Percentiles rank a stretch among this genome's conserved stretches.
Conservation (phyloP, 2,888 invertebrate genomes). For the Petrophora chlorosata region DNA sequence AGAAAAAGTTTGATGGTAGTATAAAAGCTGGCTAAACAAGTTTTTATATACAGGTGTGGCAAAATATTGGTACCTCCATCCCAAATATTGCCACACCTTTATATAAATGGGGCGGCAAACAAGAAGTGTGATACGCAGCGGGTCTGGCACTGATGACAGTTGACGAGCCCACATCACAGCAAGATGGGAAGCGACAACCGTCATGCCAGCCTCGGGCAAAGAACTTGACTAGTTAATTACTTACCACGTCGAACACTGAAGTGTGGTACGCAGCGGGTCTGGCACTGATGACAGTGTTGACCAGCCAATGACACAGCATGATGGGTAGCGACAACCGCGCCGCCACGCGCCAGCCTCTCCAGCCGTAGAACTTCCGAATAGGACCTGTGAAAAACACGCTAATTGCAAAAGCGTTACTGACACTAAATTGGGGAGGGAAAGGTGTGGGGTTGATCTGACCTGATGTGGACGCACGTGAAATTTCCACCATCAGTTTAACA, state of each 20-base stretch:
- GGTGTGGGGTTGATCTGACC: too few relatives aligned
- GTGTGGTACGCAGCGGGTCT: constrained; percentile 16
- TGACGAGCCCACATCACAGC: constrained; percentile 28
- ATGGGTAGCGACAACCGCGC: constrained; percentile 24
- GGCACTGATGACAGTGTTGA: constrained; percentile 7
- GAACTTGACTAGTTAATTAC: too few relatives aligned
- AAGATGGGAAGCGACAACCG: constrained; percentile 26
- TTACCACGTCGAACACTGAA: constrained; percentile 23
- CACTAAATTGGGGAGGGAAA: too few relatives aligned
- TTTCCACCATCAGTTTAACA: not conserved
- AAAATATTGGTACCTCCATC: too few relatives aligned
- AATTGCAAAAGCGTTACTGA: not conserved
- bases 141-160: constrained; percentile 15
- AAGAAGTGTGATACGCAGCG: constrained; percentile 14
- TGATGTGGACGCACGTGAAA: too few relatives aligned
- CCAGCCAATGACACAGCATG: constrained; percentile 29
- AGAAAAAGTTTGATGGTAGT: not conserved
- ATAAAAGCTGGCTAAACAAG: not conserved
- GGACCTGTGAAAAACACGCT: constrained; percentile 10
- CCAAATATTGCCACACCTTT: too few relatives aligned
- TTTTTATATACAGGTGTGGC: too few relatives aligned
- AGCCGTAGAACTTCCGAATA: constrained; percentile 10
- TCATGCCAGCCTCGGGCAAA: constrained; percentile 19
- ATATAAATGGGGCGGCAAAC: too few relatives aligned
- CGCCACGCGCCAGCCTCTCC: constrained; percentile 19